A percentile compares a stretch with the other conserved stretches of the same genome.
Evolutionary conservation across 2,113 vertebrate genomes (phyloP).

Genomic region (Sebastes schlegelii): DNA sequence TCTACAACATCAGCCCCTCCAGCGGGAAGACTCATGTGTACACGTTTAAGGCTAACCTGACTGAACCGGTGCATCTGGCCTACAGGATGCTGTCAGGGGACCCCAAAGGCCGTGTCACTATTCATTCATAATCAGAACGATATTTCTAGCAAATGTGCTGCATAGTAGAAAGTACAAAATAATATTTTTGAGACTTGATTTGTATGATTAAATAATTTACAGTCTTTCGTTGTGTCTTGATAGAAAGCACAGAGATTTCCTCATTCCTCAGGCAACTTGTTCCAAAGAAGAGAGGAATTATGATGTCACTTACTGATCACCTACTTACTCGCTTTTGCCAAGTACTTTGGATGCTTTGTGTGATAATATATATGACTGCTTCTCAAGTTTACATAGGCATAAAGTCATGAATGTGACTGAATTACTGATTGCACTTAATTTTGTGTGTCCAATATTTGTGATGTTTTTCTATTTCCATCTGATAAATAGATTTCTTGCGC

Average conservation of each 20-base stretch:
- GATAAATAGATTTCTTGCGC: neutral
- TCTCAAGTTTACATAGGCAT: neutral
- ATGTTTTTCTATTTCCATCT: neutral
- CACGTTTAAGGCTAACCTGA: constrained; percentile 81
- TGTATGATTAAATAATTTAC: neutral
- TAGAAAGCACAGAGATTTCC: neutral
- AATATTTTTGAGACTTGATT: neutral
- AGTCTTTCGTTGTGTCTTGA: neutral
- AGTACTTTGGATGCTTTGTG: neutral
- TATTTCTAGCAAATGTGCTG: neutral
- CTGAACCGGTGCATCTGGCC: constrained; percentile 82
- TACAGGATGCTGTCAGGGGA: constrained; percentile 87
- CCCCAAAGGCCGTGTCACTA: constrained; percentile 74
- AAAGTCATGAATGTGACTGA: constrained; percentile 7
- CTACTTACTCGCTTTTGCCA: neutral
- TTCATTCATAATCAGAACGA: constrained; percentile 55
- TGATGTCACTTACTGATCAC: neutral
- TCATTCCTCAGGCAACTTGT: neutral
- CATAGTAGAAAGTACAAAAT: neutral
- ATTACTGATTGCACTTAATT: neutral
- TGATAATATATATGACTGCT: neutral
- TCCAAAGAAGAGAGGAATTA: neutral
- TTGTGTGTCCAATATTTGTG: neutral
- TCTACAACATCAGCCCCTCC: constrained; percentile 81
- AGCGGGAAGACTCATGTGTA: constrained; percentile 82